Evolutionary conservation across 2,113 vertebrate genomes (phyloP).

Genomic region (Mystacornis crossleyi): DNA sequence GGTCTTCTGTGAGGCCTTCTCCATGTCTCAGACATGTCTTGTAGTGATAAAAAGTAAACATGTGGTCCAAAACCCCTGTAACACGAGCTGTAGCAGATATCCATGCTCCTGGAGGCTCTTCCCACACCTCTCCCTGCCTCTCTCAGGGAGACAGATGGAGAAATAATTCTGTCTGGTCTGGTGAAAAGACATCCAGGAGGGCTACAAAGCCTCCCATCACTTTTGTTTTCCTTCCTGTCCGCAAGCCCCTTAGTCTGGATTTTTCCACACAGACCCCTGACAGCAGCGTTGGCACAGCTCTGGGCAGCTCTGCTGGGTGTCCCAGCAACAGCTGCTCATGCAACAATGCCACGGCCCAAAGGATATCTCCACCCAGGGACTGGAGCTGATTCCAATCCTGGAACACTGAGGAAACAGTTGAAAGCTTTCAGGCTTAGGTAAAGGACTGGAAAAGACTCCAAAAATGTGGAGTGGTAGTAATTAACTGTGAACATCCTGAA

Average conservation of each 20-base stretch:
- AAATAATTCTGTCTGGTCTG: not conserved
- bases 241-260: not conserved
- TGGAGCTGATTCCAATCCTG: conserved; percentile 25
- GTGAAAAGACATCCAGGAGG: not conserved
- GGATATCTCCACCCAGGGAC: conserved; percentile 32
- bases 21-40: not conserved
- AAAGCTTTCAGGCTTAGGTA: conserved; percentile 30
- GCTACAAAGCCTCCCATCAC: not conserved
- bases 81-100: not conserved
- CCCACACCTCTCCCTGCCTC: not conserved
- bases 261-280: not conserved
- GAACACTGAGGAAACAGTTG: conserved; percentile 32
- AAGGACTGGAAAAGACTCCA: not conserved
- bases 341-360: not conserved
- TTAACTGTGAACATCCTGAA: conserved; percentile 44
- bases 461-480: not conserved
- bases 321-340: accelerated
- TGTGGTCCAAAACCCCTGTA: not conserved
- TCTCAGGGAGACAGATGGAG: not conserved
- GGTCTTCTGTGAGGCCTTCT: not conserved
- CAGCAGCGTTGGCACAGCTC: not conserved
- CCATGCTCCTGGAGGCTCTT: not conserved
- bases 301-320: not conserved
- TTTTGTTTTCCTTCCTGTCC: not conserved
- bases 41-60: not conserved